Base-by-base conservation (phyloP, 2,797 vertebrate genomes). In the Uromys caudimaculatus region DNA sequence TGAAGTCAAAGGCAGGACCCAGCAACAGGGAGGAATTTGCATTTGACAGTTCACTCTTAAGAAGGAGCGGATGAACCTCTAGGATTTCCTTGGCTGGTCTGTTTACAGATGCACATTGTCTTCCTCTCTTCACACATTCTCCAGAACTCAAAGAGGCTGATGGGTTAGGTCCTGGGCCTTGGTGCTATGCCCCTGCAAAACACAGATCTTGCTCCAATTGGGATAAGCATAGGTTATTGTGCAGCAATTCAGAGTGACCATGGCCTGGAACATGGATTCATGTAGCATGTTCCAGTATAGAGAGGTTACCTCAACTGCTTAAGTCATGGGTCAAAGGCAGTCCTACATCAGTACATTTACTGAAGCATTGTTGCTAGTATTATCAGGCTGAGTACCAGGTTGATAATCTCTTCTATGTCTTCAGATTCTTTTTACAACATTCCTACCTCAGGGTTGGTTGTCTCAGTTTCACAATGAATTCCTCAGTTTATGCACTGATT, bases 101-200 rank as follows among this genome's bases (percentile, higher is more conserved):
- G 71, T 23, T 23, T 1, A 41, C 62, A n/a, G 54, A 50, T 50
- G n/a, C 8, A 27, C 2, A 56, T 14, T 17, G 6, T 86, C 9
- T 60, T 38, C 35, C n/a, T 88, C 23, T 52, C 12, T 47, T 16
- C n/a, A 4, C 8, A 1, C 11, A 13, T 64, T 47, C 27, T 23
- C 21, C 27, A n/a, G 4, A 35, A 32, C 4, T 3, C 62, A 14
- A 19, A 38, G 32, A 2, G 0, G 1, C 6, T 38, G 44, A n/a
- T 38, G 35, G 12, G 10, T 32, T 27, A 35, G 4, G 3, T 9
- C 62, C n/a, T 69, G 73, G 79, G 5, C 35, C 8, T 3, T 29
- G 47, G 64, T 69, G 12, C 35, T 41, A 3, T n/a, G 47, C 6
- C 27, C 12, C 9, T 52, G 19, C 35, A 41, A 73, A 73, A 87